Evolutionary conservation across 2,797 vertebrate genomes (phyloP).

Genomic region (Alfaro cultratus): DNA sequence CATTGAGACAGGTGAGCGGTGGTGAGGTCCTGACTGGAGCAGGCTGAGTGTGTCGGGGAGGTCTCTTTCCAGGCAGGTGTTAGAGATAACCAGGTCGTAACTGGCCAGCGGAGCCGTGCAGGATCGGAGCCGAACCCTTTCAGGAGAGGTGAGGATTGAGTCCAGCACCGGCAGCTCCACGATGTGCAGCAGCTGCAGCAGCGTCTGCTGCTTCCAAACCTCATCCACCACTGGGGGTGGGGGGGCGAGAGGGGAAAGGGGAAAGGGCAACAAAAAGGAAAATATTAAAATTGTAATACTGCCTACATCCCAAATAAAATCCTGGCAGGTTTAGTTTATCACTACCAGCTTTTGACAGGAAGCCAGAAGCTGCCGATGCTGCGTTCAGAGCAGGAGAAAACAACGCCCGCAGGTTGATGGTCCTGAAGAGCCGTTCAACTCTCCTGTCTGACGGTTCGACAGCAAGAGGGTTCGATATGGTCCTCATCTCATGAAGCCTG

Average conservation of each 20-base stretch:
- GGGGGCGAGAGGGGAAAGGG: neutral
- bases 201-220: constrained; percentile 88
- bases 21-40: constrained; percentile 78
- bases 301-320: neutral
- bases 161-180: constrained; percentile 88
- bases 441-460: constrained; percentile 80
- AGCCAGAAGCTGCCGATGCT: constrained; percentile 49
- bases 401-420: constrained; percentile 75
- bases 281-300: neutral
- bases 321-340: constrained; percentile 6
- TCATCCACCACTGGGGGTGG: constrained; percentile 80
- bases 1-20: no score
- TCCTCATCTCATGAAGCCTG: constrained; percentile 77
- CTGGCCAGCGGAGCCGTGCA: constrained; percentile 48
- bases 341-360: constrained; percentile 84
- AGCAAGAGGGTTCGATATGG: constrained; percentile 84
- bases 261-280: neutral
- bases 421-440: constrained; percentile 82
- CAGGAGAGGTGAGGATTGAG: constrained; percentile 81
- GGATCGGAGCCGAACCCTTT: constrained; percentile 49
- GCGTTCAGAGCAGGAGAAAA: constrained; percentile 56
- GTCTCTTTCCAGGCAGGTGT: constrained; percentile 87
- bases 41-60: constrained; percentile 80
- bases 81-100: constrained; percentile 86
- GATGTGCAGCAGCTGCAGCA: constrained; percentile 86